phyloP scores from a whole-genome alignment of 2,797 vertebrate genomes.

The Mergus octosetaceus region DNA sequence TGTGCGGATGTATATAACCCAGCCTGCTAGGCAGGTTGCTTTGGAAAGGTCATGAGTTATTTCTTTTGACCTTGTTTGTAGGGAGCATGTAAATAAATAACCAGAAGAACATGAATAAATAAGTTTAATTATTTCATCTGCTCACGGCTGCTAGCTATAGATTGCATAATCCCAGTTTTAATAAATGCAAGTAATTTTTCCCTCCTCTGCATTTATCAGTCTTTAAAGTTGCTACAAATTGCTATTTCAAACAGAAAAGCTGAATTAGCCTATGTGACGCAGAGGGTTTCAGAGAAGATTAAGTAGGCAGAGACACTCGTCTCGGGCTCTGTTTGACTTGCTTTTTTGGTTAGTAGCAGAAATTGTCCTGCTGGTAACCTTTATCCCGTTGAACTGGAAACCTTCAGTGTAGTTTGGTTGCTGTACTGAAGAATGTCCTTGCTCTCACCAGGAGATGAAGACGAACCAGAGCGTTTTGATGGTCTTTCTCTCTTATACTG shows the following conservation, averaged over 20 bases:
- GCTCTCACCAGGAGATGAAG: constrained; percentile 78
- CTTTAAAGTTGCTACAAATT: neutral
- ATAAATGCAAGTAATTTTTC: neutral
- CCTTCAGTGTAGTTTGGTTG: constrained; percentile 37
- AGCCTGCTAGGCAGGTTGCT: constrained; percentile 17
- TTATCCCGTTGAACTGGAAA: neutral
- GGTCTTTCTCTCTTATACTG: constrained; percentile 87
- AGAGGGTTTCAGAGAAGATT: constrained; percentile 83
- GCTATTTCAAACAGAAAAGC: constrained; percentile 6
- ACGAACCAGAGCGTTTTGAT: constrained; percentile 80
- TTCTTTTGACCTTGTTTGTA: constrained; percentile 40
- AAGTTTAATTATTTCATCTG: neutral
- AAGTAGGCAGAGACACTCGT: constrained; percentile 79
- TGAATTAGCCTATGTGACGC: constrained; percentile 72
- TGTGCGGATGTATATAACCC: neutral
- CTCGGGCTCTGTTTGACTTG: constrained; percentile 74
- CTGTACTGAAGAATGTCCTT: constrained; percentile 79
- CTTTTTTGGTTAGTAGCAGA: constrained; percentile 66
- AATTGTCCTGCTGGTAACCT: constrained; percentile 68
- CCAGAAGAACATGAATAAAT: neutral
- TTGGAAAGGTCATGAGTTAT: constrained; percentile 17
- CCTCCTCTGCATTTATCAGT: neutral
- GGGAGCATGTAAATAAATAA: neutral
- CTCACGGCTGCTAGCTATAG: neutral
- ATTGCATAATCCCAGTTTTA: neutral